These are phyloP conservation scores for Eolophus roseicapilla DNA, from an alignment of 2,113 vertebrate genomes.

Conservation along the genomic window DNA sequence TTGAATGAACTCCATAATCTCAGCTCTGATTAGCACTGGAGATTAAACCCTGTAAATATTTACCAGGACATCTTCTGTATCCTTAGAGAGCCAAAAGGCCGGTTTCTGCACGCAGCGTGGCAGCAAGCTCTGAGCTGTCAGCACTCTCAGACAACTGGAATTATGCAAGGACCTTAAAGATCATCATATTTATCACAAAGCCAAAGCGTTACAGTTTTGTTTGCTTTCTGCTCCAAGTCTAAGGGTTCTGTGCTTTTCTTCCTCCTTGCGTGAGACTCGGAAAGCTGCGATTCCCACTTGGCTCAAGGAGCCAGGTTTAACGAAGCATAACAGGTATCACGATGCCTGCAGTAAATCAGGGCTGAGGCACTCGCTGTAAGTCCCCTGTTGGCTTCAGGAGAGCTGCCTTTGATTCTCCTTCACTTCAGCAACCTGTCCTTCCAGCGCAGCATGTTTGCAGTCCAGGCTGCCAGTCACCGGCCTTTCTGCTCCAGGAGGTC, in stretches of 20 bases:
- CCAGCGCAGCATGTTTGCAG: background rate
- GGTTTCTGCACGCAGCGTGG: background rate
- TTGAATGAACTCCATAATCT: constrained; percentile 46
- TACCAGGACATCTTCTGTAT: constrained; percentile 37
- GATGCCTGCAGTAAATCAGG: background rate
- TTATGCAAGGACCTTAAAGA: background rate
- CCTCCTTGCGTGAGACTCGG: background rate
- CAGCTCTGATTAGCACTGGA: constrained; percentile 35
- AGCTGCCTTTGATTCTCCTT: background rate
- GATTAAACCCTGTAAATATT: constrained; percentile 54
- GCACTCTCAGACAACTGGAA: background rate
- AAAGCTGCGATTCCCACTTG: background rate
- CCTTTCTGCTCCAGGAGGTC: background rate
- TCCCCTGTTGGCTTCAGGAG: background rate
- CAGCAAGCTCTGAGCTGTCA: background rate
- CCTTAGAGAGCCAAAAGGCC: background rate
- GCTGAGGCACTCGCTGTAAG: background rate
- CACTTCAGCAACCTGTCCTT: background rate
- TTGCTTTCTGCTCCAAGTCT: constrained; percentile 6
- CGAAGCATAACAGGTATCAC: background rate
- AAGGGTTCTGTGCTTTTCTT: background rate
- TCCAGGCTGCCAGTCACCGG: background rate
- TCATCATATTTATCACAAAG: background rate
- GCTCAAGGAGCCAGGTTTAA: background rate
- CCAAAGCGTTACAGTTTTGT: background rate